phyloP scores from a whole-genome alignment of 1,140 invertebrate genomes.

The Hermatobates lingyangjiaoensis region DNA sequence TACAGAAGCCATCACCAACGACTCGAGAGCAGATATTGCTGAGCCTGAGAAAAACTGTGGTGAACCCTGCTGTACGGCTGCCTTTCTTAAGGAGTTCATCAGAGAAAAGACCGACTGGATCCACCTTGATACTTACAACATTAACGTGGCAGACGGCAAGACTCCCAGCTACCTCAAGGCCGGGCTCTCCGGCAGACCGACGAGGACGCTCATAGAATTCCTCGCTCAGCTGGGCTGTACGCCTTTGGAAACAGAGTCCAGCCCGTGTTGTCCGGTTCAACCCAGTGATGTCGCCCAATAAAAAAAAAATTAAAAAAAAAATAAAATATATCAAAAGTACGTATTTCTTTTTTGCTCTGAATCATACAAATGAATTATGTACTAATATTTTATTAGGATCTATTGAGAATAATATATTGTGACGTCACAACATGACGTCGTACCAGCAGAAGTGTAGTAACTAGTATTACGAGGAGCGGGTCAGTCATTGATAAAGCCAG shows the following conservation, averaged over 20 bases:
- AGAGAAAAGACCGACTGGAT: slow-evolving; percentile 31
- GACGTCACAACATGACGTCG: too few relatives aligned
- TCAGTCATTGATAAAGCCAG: too few relatives aligned
- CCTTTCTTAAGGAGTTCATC: slow-evolving; percentile 37
- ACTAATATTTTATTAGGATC: too few relatives aligned
- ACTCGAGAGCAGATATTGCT: slow-evolving; percentile 16
- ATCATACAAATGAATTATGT: too few relatives aligned
- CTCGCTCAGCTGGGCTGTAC: slow-evolving; percentile 15
- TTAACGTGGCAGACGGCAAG: slow-evolving; percentile 21
- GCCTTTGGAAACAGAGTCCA: not conserved
- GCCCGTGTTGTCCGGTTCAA: too few relatives aligned
- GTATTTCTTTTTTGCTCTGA: too few relatives aligned
- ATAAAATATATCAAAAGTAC: too few relatives aligned
- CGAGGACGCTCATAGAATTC: slow-evolving; percentile 18
- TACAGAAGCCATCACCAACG: slow-evolving; percentile 21
- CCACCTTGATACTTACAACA: slow-evolving; percentile 37
- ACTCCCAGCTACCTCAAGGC: slow-evolving; percentile 11
- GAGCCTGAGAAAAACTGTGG: not conserved
- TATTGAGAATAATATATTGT: too few relatives aligned
- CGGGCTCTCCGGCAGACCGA: slow-evolving; percentile 18
- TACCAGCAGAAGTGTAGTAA: too few relatives aligned
- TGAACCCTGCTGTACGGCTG: slow-evolving; percentile 30
- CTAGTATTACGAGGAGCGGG: too few relatives aligned
- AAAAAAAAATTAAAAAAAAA: too few relatives aligned
- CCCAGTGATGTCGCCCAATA: too few relatives aligned